These are phyloP conservation scores for Lepeophtheirus nordmannii DNA, from an alignment of 2,888 invertebrate species.

Conservation along the genomic window DNA sequence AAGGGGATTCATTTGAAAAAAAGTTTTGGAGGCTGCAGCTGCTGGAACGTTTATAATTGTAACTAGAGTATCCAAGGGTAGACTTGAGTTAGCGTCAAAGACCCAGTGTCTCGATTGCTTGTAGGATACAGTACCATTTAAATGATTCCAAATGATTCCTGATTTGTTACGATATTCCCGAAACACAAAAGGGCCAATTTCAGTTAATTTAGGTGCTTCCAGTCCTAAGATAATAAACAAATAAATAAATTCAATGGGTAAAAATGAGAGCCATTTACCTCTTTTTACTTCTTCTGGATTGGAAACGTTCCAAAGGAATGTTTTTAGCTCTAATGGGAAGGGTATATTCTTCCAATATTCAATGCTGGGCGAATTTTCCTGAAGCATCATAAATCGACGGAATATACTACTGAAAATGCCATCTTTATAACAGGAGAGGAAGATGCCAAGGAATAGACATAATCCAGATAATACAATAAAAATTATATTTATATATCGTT, in stretches of 20 bases:
- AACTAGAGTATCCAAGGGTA: not conserved
- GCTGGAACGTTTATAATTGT: not conserved
- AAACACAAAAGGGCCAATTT: conserved; percentile 9
- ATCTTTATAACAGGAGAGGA: not conserved
- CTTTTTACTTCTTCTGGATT: not conserved
- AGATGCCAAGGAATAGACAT: not conserved
- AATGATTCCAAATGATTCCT: not conserved
- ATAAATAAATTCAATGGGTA: no score
- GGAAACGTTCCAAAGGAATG: conserved; percentile 14
- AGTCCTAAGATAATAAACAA: no score
- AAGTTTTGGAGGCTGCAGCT: not conserved
- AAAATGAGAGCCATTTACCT: not conserved
- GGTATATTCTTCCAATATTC: conserved; percentile 8
- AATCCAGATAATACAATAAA: not conserved
- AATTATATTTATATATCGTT: not conserved
- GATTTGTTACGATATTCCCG: not conserved
- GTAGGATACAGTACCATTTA: conserved; percentile 11
- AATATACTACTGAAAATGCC: not conserved
- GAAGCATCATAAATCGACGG: not conserved
- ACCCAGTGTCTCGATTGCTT: not conserved
- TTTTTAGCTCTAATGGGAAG: not conserved
- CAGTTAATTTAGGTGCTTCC: not conserved
- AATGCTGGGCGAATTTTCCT: not conserved
- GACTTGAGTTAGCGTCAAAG: not conserved
- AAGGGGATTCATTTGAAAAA: not conserved